Percentiles rank a stretch among this genome's conserved stretches.
Evolutionary conservation across 2,888 invertebrate genomes (phyloP).

Genomic region (Lottia gigantea): DNA sequence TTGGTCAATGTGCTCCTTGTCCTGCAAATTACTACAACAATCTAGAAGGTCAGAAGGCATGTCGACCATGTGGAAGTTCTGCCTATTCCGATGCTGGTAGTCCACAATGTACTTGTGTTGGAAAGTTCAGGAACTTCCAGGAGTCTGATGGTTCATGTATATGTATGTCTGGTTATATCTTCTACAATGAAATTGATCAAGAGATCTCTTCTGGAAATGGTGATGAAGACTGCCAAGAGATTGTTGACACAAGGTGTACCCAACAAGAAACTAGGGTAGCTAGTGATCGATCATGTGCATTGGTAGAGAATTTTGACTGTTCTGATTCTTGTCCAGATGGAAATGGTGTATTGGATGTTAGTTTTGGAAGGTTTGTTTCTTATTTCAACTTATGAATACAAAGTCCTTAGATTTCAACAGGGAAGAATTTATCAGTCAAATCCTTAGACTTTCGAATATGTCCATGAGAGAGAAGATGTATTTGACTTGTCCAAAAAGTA

Average conservation of each 20-base stretch:
- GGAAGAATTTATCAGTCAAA: no score
- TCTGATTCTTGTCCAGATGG: slow-evolving; percentile 35
- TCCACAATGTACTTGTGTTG: slow-evolving; percentile 53
- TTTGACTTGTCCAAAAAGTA: no score
- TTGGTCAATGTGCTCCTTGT: slow-evolving; percentile 52
- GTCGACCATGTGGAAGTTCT: slow-evolving; percentile 60
- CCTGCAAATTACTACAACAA: slow-evolving; percentile 52
- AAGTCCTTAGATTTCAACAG: no score
- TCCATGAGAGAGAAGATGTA: no score
- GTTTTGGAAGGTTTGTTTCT: slow-evolving; percentile 37
- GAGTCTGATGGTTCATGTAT: slow-evolving; percentile 54
- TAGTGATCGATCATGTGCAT: slow-evolving; percentile 41
- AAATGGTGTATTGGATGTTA: slow-evolving; percentile 36
- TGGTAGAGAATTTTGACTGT: slow-evolving; percentile 48
- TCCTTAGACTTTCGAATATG: no score
- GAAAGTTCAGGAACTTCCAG: slow-evolving; percentile 58
- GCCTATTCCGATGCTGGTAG: slow-evolving; percentile 41
- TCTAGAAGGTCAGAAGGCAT: slow-evolving; percentile 44
- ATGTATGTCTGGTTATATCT: slow-evolving; percentile 56
- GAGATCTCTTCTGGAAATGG: slow-evolving; percentile 38
- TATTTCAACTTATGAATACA: no score
- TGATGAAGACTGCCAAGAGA: slow-evolving; percentile 57
- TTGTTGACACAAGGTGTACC: slow-evolving; percentile 49
- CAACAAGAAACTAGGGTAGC: slow-evolving; percentile 44
- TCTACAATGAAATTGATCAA: slow-evolving; percentile 54